Evolutionary conservation across 2,113 vertebrate genomes (phyloP), one percentile per base, ranked within the genome.

Genomic region (Promerops cafer): DNA sequence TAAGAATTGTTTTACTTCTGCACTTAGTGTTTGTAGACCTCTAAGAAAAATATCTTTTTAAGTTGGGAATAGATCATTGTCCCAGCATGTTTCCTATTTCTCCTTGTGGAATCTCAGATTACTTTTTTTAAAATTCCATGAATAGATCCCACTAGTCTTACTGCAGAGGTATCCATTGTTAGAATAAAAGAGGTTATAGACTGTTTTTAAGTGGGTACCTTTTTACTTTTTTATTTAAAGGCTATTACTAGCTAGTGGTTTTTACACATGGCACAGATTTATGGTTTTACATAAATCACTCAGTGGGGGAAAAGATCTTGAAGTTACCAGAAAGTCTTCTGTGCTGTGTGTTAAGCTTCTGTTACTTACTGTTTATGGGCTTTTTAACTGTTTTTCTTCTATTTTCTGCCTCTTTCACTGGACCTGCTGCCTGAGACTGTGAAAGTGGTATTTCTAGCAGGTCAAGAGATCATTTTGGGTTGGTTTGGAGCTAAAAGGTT

Each of bases 121-220:
- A 7, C 13, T 31, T 11, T 37, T 57, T 42, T 18, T 4, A 6
- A 12, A 75, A 31, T 44, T 64, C 56, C 42, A 5, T 72, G 3
- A 63, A 49, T 1, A 6, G 8, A 59, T 89, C 56, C 12, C 16
- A 35, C 33, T 81, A 7, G 2, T 45, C 16, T 70, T 77, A 45
- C 1, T 74, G 35, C 8, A 52, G 3, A 70, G 44, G 1, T 87
- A 20, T 64, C 37, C 0, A 0, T 64, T 60, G 5, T 61, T 80
- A 37, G 26, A 85, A 23, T 13, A 61, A 44, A 71, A 76, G 35
- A 42, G 13, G 6, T 59, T 70, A 30, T 40, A 30, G 31, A 13
- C 21, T 68, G 5, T 60, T 89, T 37, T 87, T n/a, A 77, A 72
- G 17, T 53, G n/a, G 47, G 9, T 72, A 42, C 35, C 50, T 76